phyloP scores from a whole-genome alignment of 1,140 invertebrate genomes.

The Helicoverpa armigera region DNA sequence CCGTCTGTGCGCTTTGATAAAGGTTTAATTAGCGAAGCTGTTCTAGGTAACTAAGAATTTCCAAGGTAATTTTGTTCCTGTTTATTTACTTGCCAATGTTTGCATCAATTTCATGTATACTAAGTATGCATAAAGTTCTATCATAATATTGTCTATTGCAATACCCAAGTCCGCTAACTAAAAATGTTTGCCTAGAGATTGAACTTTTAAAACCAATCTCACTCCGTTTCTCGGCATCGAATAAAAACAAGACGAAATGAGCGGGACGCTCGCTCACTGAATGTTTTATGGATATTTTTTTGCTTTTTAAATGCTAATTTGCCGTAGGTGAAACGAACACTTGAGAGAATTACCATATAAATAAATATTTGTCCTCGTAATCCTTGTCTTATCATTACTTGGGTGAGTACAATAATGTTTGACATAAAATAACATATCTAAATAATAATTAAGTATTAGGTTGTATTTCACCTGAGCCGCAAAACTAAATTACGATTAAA shows the following conservation, averaged over 20 bases:
- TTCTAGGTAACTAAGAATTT: not conserved
- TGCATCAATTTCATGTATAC: not conserved
- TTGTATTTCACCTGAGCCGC: slow-evolving; percentile 6
- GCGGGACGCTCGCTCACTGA: slow-evolving; percentile 20
- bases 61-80: not conserved
- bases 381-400: not conserved
- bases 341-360: slow-evolving; percentile 9
- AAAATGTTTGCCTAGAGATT: slow-evolving; percentile 33
- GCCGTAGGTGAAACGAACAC: not conserved
- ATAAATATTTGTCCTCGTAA: not conserved
- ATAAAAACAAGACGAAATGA: slow-evolving; percentile 31
- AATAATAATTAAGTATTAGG: not conserved
- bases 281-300: slow-evolving; percentile 47
- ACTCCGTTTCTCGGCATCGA: slow-evolving; percentile 21
- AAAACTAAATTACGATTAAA: slow-evolving; percentile 39
- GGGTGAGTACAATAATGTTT: not conserved
- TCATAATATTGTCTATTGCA: not conserved
- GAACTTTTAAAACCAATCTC: slow-evolving; percentile 44
- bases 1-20: not conserved
- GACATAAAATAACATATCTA: not conserved
- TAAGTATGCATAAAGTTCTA: not conserved
- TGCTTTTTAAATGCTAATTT: slow-evolving; percentile 31
- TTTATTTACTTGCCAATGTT: too few species aligned
- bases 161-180: slow-evolving; percentile 16
- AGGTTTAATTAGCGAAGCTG: slow-evolving; percentile 27